These are phyloP conservation scores for Leucophenga maculata DNA, from an alignment of 2,888 invertebrate genomes.

Conservation along the genomic window DNA sequence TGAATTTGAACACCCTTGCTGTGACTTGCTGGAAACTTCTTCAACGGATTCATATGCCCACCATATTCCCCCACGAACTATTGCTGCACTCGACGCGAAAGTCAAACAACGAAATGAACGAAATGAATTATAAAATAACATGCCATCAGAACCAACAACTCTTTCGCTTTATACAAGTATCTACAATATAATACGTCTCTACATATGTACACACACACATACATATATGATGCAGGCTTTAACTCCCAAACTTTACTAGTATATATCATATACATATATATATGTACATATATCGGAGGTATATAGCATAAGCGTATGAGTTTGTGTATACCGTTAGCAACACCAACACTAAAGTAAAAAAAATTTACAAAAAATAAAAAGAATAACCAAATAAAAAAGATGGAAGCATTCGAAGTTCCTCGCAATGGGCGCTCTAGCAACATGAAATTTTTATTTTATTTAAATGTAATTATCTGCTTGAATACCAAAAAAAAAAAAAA, in stretches of 20 bases:
- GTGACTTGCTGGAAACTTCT: too few relatives aligned
- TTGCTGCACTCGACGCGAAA: conserved; percentile 42
- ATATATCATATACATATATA: too few relatives aligned
- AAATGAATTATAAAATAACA: conserved; percentile 66
- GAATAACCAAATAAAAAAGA: neutral
- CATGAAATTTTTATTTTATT: conserved; percentile 72
- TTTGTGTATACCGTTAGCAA: neutral
- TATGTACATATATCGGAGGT: too few relatives aligned
- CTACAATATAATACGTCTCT: too few relatives aligned
- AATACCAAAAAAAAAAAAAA: conserved; percentile 57
- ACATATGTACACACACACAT: too few relatives aligned
- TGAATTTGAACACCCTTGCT: conserved; percentile 7
- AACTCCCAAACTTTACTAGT: too few relatives aligned
- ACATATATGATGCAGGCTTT: too few relatives aligned
- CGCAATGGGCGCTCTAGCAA: conserved; percentile 40
- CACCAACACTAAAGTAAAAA: neutral
- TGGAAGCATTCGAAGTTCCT: too few relatives aligned
- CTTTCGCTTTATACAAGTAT: too few relatives aligned
- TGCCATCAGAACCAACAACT: conserved; percentile 56
- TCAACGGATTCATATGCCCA: too few relatives aligned
- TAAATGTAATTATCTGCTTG: conserved; percentile 72
- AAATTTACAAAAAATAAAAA: too few relatives aligned
- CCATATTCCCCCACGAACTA: neutral
- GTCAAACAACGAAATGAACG: conserved; percentile 62
- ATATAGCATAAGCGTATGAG: neutral